Percentiles rank a stretch among this genome's conserved stretches.
phyloP scores from a whole-genome alignment of 2,797 vertebrate genomes.

The Argya squamiceps region DNA sequence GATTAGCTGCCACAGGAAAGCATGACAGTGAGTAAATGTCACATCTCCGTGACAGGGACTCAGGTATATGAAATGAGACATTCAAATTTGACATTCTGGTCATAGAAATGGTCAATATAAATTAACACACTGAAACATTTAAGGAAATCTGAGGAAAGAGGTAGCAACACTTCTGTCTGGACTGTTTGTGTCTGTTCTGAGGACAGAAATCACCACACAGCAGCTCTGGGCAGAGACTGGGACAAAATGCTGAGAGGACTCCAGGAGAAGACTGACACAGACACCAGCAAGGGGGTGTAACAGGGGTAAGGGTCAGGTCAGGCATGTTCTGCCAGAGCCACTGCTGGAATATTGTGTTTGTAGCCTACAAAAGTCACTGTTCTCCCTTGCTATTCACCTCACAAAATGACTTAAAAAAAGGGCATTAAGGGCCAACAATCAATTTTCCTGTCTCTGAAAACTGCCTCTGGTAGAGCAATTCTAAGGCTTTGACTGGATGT shows the following conservation, averaged over 20 bases:
- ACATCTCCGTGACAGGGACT: accelerated
- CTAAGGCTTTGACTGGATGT: not conserved
- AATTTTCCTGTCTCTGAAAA: not conserved
- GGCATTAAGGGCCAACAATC: accelerated
- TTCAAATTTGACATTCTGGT: not conserved
- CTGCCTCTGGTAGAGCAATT: not conserved
- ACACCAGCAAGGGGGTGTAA: accelerated
- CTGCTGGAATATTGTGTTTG: not conserved
- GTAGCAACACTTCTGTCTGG: not conserved
- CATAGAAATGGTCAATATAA: not conserved
- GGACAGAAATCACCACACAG: not conserved
- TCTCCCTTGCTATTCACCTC: not conserved
- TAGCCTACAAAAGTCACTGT: not conserved
- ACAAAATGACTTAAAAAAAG: not conserved
- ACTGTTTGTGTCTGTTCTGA: not conserved
- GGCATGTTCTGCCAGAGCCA: accelerated
- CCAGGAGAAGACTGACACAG: not conserved
- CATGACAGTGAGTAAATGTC: accelerated
- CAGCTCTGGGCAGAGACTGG: not conserved
- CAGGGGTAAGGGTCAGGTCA: not conserved
- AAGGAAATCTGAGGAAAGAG: not conserved
- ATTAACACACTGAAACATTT: not conserved
- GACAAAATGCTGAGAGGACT: not conserved
- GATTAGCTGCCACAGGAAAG: not conserved
- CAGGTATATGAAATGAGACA: not conserved